Evolutionary conservation across 2,797 vertebrate genomes (phyloP), one percentile per base, ranked within the genome.

Genomic region (Orestias chungarensis): DNA sequence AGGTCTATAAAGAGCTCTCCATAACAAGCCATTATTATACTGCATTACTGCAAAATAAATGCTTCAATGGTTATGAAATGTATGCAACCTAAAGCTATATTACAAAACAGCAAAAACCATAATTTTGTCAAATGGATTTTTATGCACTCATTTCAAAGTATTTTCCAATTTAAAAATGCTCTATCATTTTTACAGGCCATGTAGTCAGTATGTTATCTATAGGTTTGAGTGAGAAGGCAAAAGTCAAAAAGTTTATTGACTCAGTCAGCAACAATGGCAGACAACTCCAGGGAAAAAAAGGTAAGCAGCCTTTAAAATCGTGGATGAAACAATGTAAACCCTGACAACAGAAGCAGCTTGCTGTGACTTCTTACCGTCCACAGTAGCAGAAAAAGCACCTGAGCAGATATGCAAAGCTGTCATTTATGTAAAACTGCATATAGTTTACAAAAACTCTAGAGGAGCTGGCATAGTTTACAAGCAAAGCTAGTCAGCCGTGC

Each of bases 101-200:
- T 17, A 15, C 6, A 65, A 11, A 27, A 7, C 15, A 59, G 52
- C 54, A 29, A 29, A 77, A 70, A 5, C 7, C 71, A 73, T 33
- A 64, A 65, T 27, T 65, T n/a, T 31, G 64, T 7, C 61, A 27
- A n/a, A 73, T 71, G 78, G 43, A 81, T 50, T 82, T 73, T 44
- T 73, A 47, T n/a, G 70, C 29, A 67, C 40, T 11, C 52, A 64
- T 18, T 54, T 54, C 66, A 72, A 67, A 61, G 71, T 70, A 82
- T 83, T 87, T 89, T n/a, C n/a, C n/a, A n/a, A n/a, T n/a, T 79
- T 68, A 46, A 88, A 90, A 11, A 43, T 70, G 43, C n/a, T 73
- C 52, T 78, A 74, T 80, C 74, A 73, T 12, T 73, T 66, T 66
- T 59, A 64, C 40, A 72, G 84, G 73, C 78, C 78, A 84, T 8